phyloP scores from a whole-genome alignment of 2,113 vertebrate genomes.

The Tyto alba region DNA sequence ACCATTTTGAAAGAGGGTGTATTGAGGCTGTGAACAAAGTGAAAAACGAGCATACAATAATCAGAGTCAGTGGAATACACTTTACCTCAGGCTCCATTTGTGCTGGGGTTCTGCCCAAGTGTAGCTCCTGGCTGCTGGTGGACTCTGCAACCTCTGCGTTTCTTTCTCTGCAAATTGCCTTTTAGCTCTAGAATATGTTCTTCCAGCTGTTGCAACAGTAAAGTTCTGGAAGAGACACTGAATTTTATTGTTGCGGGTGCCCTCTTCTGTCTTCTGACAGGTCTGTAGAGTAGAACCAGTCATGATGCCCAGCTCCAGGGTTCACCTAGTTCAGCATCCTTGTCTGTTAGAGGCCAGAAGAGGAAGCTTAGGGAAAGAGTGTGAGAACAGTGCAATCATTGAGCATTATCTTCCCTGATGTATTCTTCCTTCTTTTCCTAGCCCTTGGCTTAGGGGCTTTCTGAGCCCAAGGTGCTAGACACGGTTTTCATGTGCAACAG shows the following conservation, averaged over 20 bases:
- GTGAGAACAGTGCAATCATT: neutral
- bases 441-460: neutral
- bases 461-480: neutral
- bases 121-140: neutral
- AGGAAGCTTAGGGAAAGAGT: neutral
- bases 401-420: neutral
- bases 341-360: neutral
- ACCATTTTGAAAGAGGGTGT: neutral
- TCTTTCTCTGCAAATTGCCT: neutral
- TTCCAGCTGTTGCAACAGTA: neutral
- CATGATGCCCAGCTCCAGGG: neutral
- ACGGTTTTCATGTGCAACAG: neutral
- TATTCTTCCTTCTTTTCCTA: neutral
- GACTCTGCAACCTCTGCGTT: neutral
- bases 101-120: fast-evolving
- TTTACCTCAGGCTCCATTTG: neutral
- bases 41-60: neutral
- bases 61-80: neutral
- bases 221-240: neutral
- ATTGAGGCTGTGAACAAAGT: neutral
- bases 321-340: neutral
- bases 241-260: neutral
- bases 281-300: neutral
- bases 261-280: neutral
- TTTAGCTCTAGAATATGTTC: neutral